A percentile compares a stretch with the other conserved stretches of the same genome.
phyloP scores from a whole-genome alignment of 1,140 invertebrate species.

The Microplitis mediator region DNA sequence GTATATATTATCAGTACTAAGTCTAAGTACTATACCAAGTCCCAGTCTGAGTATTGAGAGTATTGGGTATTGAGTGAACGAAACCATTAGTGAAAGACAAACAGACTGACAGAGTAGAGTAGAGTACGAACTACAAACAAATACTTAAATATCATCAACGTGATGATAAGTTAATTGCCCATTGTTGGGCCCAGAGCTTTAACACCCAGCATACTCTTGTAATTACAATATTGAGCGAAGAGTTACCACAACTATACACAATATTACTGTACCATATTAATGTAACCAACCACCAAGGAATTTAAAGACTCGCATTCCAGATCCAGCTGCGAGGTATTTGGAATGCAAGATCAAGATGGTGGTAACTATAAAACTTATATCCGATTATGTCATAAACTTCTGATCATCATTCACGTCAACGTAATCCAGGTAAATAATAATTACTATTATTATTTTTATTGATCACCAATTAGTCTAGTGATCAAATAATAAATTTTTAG shows the following conservation, averaged over 20 bases:
- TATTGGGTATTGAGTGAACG: not conserved
- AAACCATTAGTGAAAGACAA: not conserved
- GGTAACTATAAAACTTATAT: constrained; percentile 40
- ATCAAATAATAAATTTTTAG: not conserved
- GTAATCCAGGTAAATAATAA: constrained; percentile 36
- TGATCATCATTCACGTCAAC: constrained; percentile 39
- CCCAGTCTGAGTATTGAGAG: too few relatives aligned
- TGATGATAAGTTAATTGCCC: too few relatives aligned
- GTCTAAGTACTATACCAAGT: too few relatives aligned
- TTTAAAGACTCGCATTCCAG: constrained; percentile 33
- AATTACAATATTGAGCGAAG: not conserved
- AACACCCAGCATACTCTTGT: not conserved
- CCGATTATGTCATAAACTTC: constrained; percentile 41
- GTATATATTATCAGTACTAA: not conserved
- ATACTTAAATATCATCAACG: not conserved
- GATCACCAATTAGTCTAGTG: constrained; percentile 9
- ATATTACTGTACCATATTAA: constrained; percentile 11
- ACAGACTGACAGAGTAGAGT: not conserved
- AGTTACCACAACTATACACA: not conserved
- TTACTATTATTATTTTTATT: not conserved
- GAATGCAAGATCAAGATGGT: constrained; percentile 53
- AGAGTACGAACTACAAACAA: not conserved
- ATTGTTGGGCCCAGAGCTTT: too few relatives aligned
- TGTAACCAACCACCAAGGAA: not conserved
- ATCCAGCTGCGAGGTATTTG: constrained; percentile 40